These are phyloP conservation scores for Pseudomyrmex sp. DNA, from an alignment of 1,140 invertebrate species.

Conservation along the genomic window DNA sequence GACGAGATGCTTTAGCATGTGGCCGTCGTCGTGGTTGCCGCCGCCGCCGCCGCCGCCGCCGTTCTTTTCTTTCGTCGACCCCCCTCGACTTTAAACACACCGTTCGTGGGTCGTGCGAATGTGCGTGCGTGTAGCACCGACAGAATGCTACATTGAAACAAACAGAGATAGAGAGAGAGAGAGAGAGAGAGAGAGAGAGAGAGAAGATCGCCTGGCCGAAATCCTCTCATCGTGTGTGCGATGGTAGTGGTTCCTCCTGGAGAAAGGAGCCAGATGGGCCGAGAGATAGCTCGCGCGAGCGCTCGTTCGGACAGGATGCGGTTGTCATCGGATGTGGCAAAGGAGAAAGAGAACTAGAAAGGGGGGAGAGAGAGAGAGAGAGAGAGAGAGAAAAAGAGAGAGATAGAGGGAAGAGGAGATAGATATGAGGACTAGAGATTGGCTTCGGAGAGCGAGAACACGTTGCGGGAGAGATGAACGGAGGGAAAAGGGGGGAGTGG, in stretches of 20 bases:
- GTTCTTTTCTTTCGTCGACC: conserved; percentile 54
- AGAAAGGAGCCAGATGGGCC: conserved; percentile 75
- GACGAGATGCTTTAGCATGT: conserved; percentile 77
- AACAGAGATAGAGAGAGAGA: neutral
- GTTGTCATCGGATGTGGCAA: conserved; percentile 74
- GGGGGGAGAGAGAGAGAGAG: neutral
- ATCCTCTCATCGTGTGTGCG: conserved; percentile 36
- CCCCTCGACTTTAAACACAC: conserved; percentile 54
- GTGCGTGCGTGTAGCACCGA: conserved; percentile 62
- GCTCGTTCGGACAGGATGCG: conserved; percentile 75
- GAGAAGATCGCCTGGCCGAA: conserved; percentile 22
- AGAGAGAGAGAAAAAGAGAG: conserved; percentile 11
- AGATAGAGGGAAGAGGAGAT: conserved; percentile 42
- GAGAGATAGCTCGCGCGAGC: conserved; percentile 75
- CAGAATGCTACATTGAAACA: too few species aligned
- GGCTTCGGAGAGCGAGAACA: conserved; percentile 47
- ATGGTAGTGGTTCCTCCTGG: conserved; percentile 69
- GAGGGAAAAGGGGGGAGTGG: conserved; percentile 24
- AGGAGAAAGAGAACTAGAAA: conserved; percentile 21
- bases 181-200: neutral
- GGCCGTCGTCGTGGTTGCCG: conserved; percentile 51
- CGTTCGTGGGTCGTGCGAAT: conserved; percentile 54
- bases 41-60: conserved; percentile 19
- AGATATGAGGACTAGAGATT: conserved; percentile 56
- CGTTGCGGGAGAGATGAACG: conserved; percentile 21